Evolutionary conservation across 2,797 vertebrate genomes (phyloP), one percentile per base, ranked within the genome.

Genomic region (Darevskia nairensis): DNA sequence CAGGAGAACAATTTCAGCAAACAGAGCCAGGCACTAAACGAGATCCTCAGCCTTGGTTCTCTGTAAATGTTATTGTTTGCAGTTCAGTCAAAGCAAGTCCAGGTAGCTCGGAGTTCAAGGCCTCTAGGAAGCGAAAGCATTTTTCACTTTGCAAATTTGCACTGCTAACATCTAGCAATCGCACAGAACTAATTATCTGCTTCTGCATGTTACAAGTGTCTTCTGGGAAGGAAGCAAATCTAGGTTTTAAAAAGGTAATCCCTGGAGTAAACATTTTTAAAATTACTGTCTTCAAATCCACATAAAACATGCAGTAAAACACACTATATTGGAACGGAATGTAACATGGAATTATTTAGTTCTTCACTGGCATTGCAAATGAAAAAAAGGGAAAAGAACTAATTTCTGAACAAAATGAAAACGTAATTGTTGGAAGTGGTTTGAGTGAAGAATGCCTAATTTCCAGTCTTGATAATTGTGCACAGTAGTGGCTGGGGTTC

Each of bases 261-360:
- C 85, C 68, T 59, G 7, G 55, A 13, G 80, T 64, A 89, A 86
- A 89, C 29, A 76, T 80, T n/a, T 0, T 0, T 68, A 46, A 59
- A 77, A 5, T 29, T 10, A 23, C 19, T 21, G 15, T 80, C 8
- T 13, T 6, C 66, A 66, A 1, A 1, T 0, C 0, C 0, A 1
- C 39, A 76, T 27, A 19, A 90, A 88, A 41, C 50, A 87, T 86
- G 50, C 76, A 84, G n/a, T 87, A 78, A 83, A 84, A 86, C 44
- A 66, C n/a, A 44, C 27, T 55, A 17, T 86, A 72, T 84, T 80
- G 55, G 41, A 80, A 80, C 39, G 27, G 61, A 64, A 23, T 64
- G 81, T 41, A 55, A 83, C 82, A 74, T 3, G 23, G 50, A 76
- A 75, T 39, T 59, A 2, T 21, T 64, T 59, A 1, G 35, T n/a